phyloP scores from a whole-genome alignment of 1,140 invertebrate genomes.

The Oscheius sp. region DNA sequence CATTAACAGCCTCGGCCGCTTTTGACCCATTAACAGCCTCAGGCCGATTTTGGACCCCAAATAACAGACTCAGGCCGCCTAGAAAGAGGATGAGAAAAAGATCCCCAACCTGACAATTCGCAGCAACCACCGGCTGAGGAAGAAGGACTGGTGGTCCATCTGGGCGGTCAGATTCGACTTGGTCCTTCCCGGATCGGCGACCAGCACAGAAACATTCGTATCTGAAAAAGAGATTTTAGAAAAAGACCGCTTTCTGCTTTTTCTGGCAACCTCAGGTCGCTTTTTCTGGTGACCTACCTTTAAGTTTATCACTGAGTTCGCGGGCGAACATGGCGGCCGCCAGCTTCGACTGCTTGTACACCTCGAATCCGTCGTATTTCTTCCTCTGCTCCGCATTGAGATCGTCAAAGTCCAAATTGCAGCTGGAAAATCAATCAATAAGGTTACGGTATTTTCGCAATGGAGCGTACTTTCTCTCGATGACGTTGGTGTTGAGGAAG shows the following conservation, averaged over 20 bases:
- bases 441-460: slow-evolving; percentile 7
- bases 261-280: not conserved
- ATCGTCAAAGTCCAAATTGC: slow-evolving; percentile 46
- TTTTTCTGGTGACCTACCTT: slow-evolving; percentile 34
- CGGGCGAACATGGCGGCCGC: slow-evolving; percentile 54
- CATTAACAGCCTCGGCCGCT: too few relatives aligned
- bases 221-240: slow-evolving; percentile 40
- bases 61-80: too few relatives aligned
- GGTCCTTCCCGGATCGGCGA: slow-evolving; percentile 57
- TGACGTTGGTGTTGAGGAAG: slow-evolving; percentile 55
- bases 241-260: slow-evolving; percentile 25
- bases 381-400: slow-evolving; percentile 48
- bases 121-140: slow-evolving; percentile 52
- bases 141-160: slow-evolving; percentile 49
- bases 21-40: too few relatives aligned
- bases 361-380: slow-evolving; percentile 45
- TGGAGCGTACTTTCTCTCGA: slow-evolving; percentile 40
- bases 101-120: slow-evolving; percentile 39
- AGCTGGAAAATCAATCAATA: slow-evolving; percentile 39
- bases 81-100: not conserved
- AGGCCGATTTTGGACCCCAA: not conserved
- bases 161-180: slow-evolving; percentile 47
- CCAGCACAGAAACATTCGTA: slow-evolving; percentile 50
- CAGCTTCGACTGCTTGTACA: slow-evolving; percentile 52
- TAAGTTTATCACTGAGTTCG: slow-evolving; percentile 53